A percentile compares a stretch with the other conserved stretches of the same genome.
phyloP scores from a whole-genome alignment of 2,888 invertebrate species.

The Leptopterna dolabrata region DNA sequence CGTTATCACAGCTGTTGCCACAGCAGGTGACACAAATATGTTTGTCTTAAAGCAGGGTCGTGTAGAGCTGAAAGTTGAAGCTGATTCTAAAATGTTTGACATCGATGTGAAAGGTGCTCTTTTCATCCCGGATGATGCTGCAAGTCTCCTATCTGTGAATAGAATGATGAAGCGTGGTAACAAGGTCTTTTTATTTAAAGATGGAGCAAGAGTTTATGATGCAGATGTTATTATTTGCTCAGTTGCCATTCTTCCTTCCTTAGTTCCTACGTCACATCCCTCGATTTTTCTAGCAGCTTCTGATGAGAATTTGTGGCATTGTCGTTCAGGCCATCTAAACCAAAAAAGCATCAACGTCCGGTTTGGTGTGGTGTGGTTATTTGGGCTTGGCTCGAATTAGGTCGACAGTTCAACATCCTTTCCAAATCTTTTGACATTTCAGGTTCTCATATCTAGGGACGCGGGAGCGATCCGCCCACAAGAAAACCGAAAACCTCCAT shows the following conservation, averaged over 20 bases:
- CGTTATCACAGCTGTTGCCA: neutral
- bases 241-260: neutral
- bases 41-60: constrained; percentile 14
- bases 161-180: constrained; percentile 2
- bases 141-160: constrained; percentile 12
- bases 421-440: too few species aligned
- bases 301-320: neutral
- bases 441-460: too few species aligned
- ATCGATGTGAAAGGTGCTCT: constrained; percentile 14
- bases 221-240: neutral
- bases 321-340: neutral
- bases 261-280: neutral
- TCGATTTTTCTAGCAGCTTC: neutral
- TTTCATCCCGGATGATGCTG: neutral
- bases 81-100: neutral
- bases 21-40: neutral
- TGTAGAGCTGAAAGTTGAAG: constrained; percentile 19
- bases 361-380: too few species aligned
- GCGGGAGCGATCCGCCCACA: too few species aligned
- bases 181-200: neutral
- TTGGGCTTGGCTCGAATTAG: too few species aligned
- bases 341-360: neutral
- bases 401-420: too few species aligned
- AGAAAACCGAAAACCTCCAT: too few species aligned
- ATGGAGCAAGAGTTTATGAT: neutral